Base-by-base conservation (phyloP, 2,113 vertebrate genomes). In the Atractosteus spatula region DNA sequence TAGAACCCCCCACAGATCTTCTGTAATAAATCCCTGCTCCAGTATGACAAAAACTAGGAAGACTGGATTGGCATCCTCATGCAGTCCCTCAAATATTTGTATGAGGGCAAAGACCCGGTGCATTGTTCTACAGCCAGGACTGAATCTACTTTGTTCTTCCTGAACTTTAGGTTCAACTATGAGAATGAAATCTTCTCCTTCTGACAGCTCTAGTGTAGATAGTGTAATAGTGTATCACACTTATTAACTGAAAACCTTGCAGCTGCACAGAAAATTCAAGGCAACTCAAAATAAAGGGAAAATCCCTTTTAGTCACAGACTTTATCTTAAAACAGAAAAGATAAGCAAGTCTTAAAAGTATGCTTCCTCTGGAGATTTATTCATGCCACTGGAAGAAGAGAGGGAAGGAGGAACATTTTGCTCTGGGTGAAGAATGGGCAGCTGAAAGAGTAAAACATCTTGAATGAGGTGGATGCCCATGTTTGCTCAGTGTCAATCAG, bases 401-500 rank as follows among this genome's bases (percentile, higher is more conserved):
- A 80, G 41, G 7, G 75, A 65, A 62, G 55, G 62, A 11, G 78
- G 78, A 29, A 3, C n/a, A 61, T 54, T n/a, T 7, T 42, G 75
- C 79, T 68, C 43, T 54, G 59, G 2, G 41, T 68, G 71, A 80
- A 84, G 74, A 66, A 70, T 41, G 44, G 29, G 59, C 44, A 55
- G 71, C 45, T 72, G 68, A 62, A 71, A 73, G 68, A 61, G 62
- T 55, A 13, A 16, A 66, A 73, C 65, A n/a, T 41, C 45, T 59
- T 6, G 0, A 79, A 75, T 71, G 12, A 41, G 41, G 70, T 68
- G 61, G 55, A 71, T 68, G 74, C 76, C 79, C 75, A 59, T 74
- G 17, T 67, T 78, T 62, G 72, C 71, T 80, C 84, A 17, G 14
- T 80, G 72, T 83, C 75, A 85, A 71, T 82, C 69, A 76, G 78